These are phyloP conservation scores for Helicoverpa zea DNA, from an alignment of 1,140 invertebrate genomes.

Conservation along the genomic window DNA sequence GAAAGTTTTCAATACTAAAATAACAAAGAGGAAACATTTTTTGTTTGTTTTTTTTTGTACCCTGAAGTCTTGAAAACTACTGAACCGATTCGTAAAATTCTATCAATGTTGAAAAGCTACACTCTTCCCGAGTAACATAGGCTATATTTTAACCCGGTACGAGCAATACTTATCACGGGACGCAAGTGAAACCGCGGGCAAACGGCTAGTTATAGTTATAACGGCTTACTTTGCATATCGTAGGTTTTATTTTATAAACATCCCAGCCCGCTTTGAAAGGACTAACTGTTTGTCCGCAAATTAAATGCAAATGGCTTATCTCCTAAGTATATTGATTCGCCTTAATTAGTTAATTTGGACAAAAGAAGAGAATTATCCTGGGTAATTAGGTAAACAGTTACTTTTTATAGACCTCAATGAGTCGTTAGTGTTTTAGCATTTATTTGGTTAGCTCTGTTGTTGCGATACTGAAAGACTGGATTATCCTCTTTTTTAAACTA, in stretches of 20 bases:
- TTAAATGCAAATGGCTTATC: constrained; percentile 18
- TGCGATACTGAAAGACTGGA: neutral
- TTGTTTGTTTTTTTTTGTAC: no score
- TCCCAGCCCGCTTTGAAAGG: neutral
- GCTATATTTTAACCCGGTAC: no score
- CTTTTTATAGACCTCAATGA: neutral
- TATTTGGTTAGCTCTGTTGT: neutral
- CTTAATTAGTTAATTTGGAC: constrained; percentile 9
- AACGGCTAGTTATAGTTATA: no score
- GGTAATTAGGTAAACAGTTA: neutral
- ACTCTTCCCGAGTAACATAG: no score
- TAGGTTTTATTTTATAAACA: neutral
- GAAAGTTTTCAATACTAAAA: no score
- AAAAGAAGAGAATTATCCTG: neutral
- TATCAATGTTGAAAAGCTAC: no score
- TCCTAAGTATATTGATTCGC: neutral
- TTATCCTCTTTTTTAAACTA: neutral
- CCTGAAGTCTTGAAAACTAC: no score
- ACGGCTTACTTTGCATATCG: no score
- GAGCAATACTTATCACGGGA: no score
- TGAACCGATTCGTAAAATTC: no score
- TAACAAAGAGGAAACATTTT: no score
- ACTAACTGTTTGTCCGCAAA: neutral
- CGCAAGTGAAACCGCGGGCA: no score
- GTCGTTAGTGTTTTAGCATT: neutral